A percentile compares a stretch with the other conserved stretches of the same genome.
phyloP scores from a whole-genome alignment of 2,113 vertebrate genomes.

The Carassius gibelio region DNA sequence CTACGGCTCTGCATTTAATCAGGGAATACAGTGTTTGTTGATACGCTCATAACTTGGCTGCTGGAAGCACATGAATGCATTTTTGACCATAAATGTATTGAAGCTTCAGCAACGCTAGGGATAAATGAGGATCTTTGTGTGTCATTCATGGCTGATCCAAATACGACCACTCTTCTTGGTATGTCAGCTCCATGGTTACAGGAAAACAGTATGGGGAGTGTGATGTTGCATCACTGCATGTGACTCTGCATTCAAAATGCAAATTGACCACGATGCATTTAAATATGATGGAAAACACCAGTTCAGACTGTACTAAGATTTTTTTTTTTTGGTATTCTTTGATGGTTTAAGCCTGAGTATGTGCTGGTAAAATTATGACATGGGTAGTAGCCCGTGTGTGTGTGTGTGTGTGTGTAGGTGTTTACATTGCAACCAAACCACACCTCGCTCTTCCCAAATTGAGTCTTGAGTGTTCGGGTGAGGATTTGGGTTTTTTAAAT shows the following conservation, averaged over 20 bases:
- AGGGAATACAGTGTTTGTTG: not conserved
- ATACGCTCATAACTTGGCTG: not conserved
- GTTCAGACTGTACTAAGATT: not conserved
- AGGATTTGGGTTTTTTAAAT: conserved; percentile 16
- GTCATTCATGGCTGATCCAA: not conserved
- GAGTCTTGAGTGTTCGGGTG: conserved; percentile 5
- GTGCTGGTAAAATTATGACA: not conserved
- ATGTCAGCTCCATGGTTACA: not conserved
- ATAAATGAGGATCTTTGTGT: conserved; percentile 18
- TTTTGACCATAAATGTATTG: conserved; percentile 2
- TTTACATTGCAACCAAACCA: conserved; percentile 16
- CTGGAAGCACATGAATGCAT: not conserved
- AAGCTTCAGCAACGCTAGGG: not conserved
- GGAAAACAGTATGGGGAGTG: conserved; percentile 2
- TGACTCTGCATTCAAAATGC: conserved; percentile 34
- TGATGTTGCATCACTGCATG: conserved; percentile 22
- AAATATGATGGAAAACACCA: conserved; percentile 27
- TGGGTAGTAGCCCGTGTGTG: not conserved
- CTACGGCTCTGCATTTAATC: not conserved
- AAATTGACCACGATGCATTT: conserved; percentile 23
- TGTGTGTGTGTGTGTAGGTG: not conserved
- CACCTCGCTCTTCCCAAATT: conserved; percentile 22
- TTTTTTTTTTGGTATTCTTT: not conserved
- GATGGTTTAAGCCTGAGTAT: not conserved
- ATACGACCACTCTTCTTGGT: conserved; percentile 6